A percentile compares a stretch with the other conserved stretches of the same genome.
phyloP scores from a whole-genome alignment of 2,113 vertebrate genomes.

The Regulus satrapa region DNA sequence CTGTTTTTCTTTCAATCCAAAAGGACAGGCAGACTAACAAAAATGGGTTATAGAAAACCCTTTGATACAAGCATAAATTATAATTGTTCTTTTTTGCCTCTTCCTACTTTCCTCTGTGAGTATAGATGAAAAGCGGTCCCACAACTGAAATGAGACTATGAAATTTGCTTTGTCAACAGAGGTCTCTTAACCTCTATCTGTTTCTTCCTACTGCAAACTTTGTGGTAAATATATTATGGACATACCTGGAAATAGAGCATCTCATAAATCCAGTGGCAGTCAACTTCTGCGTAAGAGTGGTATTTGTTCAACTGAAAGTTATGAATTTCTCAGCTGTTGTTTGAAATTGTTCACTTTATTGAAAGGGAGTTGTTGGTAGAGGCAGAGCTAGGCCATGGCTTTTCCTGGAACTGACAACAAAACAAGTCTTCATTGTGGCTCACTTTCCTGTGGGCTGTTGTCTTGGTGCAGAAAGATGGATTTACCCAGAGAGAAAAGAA shows the following conservation, averaged over 20 bases:
- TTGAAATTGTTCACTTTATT: not conserved
- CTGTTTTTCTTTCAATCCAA: not conserved
- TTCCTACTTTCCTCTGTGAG: not conserved
- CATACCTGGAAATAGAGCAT: not conserved
- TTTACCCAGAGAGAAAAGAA: not conserved
- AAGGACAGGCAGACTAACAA: not conserved
- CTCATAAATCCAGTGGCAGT: not conserved
- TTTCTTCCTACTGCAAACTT: not conserved
- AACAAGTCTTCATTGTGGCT: not conserved
- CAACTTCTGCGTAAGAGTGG: not conserved
- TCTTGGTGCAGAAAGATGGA: not conserved
- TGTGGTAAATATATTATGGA: not conserved
- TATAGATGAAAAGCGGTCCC: not conserved
- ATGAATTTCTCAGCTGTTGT: not conserved
- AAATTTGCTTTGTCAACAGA: not conserved
- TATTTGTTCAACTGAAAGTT: not conserved
- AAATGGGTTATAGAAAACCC: not conserved
- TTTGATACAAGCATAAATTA: not conserved
- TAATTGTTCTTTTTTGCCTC: not conserved
- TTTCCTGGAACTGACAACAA: not conserved
- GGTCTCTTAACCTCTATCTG: not conserved
- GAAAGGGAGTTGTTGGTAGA: not conserved
- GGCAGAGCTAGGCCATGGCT: not conserved
- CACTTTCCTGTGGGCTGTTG: not conserved
- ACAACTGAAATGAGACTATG: not conserved